Base-by-base conservation (phyloP, 1,140 invertebrate species). In the Anastrepha obliqua region DNA sequence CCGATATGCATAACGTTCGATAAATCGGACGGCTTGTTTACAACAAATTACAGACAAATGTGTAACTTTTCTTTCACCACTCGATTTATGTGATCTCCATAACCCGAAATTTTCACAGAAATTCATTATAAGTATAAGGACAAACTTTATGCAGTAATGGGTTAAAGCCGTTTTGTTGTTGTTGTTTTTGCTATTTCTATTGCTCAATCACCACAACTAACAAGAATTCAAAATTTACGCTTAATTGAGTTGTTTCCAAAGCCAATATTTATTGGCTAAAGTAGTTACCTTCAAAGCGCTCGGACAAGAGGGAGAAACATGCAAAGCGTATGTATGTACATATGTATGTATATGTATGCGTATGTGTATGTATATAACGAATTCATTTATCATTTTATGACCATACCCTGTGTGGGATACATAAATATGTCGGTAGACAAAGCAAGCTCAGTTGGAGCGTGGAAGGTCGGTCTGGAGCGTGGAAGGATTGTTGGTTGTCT, bases 231-330 rank as follows among this genome's bases (percentile, higher is more conserved):
- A 74, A 74, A 74, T 47, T 74, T 47, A 44, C 70, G 70, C 70
- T 74, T 74, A 74, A 74, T 74, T 74, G 70, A 74, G 70, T 74
- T 74, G 70, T 74, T 47, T 29, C 39, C 70, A 51, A 74, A 74
- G 70, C 70, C 70, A 51, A 51, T 74, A 74, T 74, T 74, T n/a
- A 51, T 74, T 74, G 8, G 15, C 6, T 74, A 17, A 17, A 62
- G n/a, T 17, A 29, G 29, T 29, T 29, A 29, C 29, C 29, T 29
- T 29, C 29, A 29, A 29, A 29, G n/a, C 60, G 60, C 60, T 17
- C 13, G 1, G 15, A 62, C 4, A 62, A 15, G 9, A 62, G 60
- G 51, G 29, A 8, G 11, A 55, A 55, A 55, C 60, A 62, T 62
- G 13, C 13, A 62, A 62, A 62, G 8, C 8, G n/a, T 62, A 29